Percentiles rank a stretch among this genome's conserved stretches.
Conservation (phyloP, 2,888 invertebrate species). For the Netelia virgata region DNA sequence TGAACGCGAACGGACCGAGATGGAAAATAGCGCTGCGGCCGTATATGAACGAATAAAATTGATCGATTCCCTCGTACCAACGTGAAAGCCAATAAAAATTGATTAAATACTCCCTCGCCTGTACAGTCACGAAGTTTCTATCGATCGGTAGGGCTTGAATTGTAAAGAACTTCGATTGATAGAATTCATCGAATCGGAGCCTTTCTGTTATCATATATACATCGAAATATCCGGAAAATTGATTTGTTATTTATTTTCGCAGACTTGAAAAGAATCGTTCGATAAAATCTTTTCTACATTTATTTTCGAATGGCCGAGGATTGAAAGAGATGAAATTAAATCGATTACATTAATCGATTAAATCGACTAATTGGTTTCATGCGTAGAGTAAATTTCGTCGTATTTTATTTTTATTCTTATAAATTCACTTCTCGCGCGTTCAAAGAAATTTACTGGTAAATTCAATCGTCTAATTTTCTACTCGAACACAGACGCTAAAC, state of each 20-base stretch:
- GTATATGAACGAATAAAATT: constrained; percentile 43
- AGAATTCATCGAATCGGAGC: constrained; percentile 47
- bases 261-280: too few relatives aligned
- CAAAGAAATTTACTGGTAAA: background rate
- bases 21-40: constrained; percentile 8
- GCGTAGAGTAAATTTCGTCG: too few relatives aligned
- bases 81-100: constrained; percentile 44
- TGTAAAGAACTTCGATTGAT: constrained; percentile 46
- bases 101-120: constrained; percentile 35
- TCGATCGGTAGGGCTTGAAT: constrained; percentile 34
- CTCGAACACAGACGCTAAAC: background rate
- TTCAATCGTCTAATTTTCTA: constrained; percentile 1
- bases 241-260: constrained; percentile 1
- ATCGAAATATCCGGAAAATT: constrained; percentile 18
- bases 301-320: background rate
- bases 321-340: background rate
- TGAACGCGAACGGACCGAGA: constrained; percentile 16
- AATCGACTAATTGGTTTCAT: constrained; percentile 67
- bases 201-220: constrained; percentile 2
- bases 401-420: background rate
- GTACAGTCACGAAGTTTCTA: constrained; percentile 5
- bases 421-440: background rate
- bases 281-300: too few relatives aligned
- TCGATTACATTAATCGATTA: constrained; percentile 53
- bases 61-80: constrained; percentile 9